phyloP scores from a whole-genome alignment of 2,113 vertebrate species.

The Dryoscopus gambensis region DNA sequence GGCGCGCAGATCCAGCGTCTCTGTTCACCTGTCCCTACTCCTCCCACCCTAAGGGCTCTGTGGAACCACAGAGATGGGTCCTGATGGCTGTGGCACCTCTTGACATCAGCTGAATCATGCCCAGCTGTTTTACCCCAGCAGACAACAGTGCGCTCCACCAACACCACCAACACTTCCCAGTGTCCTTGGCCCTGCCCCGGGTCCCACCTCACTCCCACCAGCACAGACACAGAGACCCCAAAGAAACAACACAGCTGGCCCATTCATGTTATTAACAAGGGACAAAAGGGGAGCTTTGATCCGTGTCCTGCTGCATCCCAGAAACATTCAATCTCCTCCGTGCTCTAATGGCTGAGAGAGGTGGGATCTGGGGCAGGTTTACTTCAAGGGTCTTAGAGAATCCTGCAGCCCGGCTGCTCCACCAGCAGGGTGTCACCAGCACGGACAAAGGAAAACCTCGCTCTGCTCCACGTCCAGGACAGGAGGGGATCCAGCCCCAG shows the following conservation, averaged over 20 bases:
- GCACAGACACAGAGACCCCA: not conserved
- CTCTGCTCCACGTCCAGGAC: not conserved
- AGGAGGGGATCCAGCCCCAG: not conserved
- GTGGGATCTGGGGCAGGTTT: not conserved
- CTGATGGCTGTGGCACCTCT: not conserved
- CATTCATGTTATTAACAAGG: not conserved
- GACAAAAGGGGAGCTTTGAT: not conserved
- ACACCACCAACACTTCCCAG: not conserved
- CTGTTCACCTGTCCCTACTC: not conserved
- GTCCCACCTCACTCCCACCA: not conserved
- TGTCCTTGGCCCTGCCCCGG: not conserved
- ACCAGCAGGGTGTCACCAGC: not conserved
- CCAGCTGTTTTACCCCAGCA: not conserved
- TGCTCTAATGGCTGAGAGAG: not conserved
- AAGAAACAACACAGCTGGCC: not conserved
- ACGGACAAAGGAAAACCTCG: not conserved
- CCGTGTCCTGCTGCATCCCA: not conserved
- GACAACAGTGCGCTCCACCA: not conserved
- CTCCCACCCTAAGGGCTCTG: not conserved
- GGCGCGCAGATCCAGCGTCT: not conserved
- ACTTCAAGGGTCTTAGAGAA: not conserved
- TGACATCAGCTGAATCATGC: not conserved
- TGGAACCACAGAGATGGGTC: not conserved
- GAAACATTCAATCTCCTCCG: not conserved
- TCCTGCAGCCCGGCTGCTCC: not conserved